Evolutionary conservation across 1,140 invertebrate species (phyloP), one percentile per base, ranked within the genome.

Genomic region (Thaumetopoea pityocampa): DNA sequence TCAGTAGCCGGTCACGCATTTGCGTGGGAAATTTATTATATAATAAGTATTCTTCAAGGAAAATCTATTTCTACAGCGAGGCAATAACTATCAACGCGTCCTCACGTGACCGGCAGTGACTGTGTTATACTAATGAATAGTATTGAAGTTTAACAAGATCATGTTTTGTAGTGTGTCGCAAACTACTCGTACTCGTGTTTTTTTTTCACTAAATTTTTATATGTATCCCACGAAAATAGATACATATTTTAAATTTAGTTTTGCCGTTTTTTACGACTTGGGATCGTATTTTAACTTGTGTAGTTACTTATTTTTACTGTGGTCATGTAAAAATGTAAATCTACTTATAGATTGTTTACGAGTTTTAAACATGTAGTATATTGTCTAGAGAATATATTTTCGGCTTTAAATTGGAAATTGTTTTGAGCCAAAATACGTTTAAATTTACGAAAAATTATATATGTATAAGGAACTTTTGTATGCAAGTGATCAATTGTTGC

Each of bases 401-500:
- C 28, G 27, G 23, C 32, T 12, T 38, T 30, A 41, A 30, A 29
- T n/a, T n/a, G n/a, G n/a, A n/a, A n/a, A n/a, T n/a, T 20, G 6
- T 33, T 14, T 3, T 24, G 24, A 38, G 9, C 23, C 24, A 38
- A 17, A 28, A 38, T 37, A 37, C 5, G 15, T 27, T 8, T 2
- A 16, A 16, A 14, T 23, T 24, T 11, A 16, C 4, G 12, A 32
- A 22, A 36, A 17, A 26, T 26, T 36, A 36, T 26, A 38, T 28
- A 10, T 46, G 32, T 37, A 33, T 52, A 47, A 41, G 29, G 23
- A 48, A 52, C 50, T 56, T 51, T 46, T 37, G 27, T 51, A 43
- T 71, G 68, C 73, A 67, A 73, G 78, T 82, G 78, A 82, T 82
- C 55, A 59, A 64, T 60, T 66, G 70, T 82, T 82, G 78, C 74